These are phyloP conservation scores for Halcyon chelicuti DNA, from an alignment of 2,797 vertebrate genomes.

Conservation along the genomic window DNA sequence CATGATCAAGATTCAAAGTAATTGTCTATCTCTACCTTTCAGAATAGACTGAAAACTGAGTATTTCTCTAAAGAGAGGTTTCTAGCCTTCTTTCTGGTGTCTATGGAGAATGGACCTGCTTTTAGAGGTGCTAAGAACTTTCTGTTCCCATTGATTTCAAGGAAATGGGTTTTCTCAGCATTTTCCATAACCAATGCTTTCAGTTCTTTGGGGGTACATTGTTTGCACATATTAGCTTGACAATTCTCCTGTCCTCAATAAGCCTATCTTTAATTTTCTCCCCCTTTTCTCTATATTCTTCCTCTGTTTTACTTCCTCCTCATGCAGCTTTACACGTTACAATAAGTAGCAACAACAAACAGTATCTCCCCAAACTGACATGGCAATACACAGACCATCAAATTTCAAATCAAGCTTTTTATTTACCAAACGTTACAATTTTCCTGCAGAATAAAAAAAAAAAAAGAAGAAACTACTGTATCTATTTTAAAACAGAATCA, in stretches of 20 bases:
- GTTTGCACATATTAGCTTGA: background rate
- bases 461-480: background rate
- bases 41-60: background rate
- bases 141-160: background rate
- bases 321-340: background rate
- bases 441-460: background rate
- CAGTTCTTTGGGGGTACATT: background rate
- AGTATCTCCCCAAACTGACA: background rate
- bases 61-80: background rate
- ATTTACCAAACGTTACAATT: background rate
- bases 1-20: background rate
- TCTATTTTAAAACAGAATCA: background rate
- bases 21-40: background rate
- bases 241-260: background rate
- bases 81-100: background rate
- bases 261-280: background rate
- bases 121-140: background rate
- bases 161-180: background rate
- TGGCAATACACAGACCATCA: background rate
- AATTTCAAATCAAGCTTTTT: background rate
- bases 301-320: background rate
- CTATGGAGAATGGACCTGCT: background rate
- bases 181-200: background rate
- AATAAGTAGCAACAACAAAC: background rate
- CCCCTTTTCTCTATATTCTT: background rate